These are phyloP conservation scores for Protonibea diacanthus DNA, from an alignment of 2,797 vertebrate genomes.

Conservation along the genomic window DNA sequence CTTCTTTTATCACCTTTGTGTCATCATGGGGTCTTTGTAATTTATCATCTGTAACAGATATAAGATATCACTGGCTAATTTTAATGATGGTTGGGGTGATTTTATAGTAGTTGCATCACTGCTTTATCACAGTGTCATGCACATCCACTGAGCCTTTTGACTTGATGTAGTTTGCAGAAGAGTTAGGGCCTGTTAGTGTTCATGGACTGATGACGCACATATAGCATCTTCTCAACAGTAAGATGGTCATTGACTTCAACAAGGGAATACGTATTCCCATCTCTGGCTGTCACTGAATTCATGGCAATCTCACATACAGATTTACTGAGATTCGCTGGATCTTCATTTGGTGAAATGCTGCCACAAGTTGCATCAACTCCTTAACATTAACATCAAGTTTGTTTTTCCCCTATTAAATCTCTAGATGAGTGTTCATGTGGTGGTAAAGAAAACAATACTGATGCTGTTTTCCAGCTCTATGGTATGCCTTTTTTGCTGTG, in stretches of 20 bases:
- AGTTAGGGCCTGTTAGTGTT: not conserved
- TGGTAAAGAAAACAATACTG: conserved; percentile 27
- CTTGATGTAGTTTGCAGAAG: not conserved
- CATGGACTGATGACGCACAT: not conserved
- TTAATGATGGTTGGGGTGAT: not conserved
- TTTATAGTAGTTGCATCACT: not conserved
- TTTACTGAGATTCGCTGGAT: conserved; percentile 20
- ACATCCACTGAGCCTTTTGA: not conserved
- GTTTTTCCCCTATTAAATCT: not conserved
- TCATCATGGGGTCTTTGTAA: not conserved
- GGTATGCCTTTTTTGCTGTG: conserved; percentile 12
- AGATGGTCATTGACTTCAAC: conserved; percentile 15
- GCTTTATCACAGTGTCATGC: not conserved
- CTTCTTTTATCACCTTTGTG: not conserved
- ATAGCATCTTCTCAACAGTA: conserved; percentile 14
- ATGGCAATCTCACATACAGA: not conserved
- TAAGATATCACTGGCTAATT: not conserved
- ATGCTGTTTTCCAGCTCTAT: conserved; percentile 11
- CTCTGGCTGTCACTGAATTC: conserved; percentile 14
- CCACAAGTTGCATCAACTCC: conserved; percentile 1
- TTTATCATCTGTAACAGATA: not conserved
- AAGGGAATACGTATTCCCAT: conserved; percentile 7
- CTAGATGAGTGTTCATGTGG: conserved; percentile 13
- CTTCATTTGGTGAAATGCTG: conserved; percentile 22
- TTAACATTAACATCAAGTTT: conserved; percentile 4